Base-by-base conservation (phyloP, 1,140 invertebrate genomes). In the Formica exsecta region DNA sequence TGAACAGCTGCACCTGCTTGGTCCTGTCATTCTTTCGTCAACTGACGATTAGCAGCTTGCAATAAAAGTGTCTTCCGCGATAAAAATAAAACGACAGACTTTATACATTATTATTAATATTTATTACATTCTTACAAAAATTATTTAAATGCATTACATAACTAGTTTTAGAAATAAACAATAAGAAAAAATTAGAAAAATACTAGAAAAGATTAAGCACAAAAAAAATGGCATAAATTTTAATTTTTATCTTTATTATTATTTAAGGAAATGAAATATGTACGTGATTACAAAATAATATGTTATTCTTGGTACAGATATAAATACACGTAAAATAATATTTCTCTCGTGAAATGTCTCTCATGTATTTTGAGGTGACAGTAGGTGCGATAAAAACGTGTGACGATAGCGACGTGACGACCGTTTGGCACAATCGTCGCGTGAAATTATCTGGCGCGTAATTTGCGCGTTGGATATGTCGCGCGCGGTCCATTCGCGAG, bases 381-480 rank as follows among this genome's bases (percentile, higher is more conserved):
- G 38, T 68, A 68, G 48, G 68, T 19, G 25, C 9, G 61, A 81
- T 61, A 73, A 81, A 51, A 73, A 71, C 54, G 61, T 9, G n/a
- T 44, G 32, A 65, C 13, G 62, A 66, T 44, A 76, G 22, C 19
- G 57, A 44, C 4, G 2, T 29, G 59, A 59, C 41, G 51, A 59
- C 70, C 54, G 80, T 8, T 19, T 25, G 66, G 73, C 73, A 51
- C 48, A 41, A 59, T 84, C 80, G 32, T 59, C 36, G 16, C 74
- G 64, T 36, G 81, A 85, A 85, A 85, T 85, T 32, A 85, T 85
- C 81, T 38, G 59, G 44, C 38, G 66, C 54, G 25, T 74, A 81
- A 81, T 81, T 81, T 81, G 66, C 66, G 44, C 76, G 44, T 65
- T 44, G 59, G 54, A 54, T n/a, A 57, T n/a, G 38, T 62, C 29